Evolutionary conservation across 2,797 vertebrate genomes (phyloP), one percentile per base, ranked within the genome.

Genomic region (Muscicapa comitata): DNA sequence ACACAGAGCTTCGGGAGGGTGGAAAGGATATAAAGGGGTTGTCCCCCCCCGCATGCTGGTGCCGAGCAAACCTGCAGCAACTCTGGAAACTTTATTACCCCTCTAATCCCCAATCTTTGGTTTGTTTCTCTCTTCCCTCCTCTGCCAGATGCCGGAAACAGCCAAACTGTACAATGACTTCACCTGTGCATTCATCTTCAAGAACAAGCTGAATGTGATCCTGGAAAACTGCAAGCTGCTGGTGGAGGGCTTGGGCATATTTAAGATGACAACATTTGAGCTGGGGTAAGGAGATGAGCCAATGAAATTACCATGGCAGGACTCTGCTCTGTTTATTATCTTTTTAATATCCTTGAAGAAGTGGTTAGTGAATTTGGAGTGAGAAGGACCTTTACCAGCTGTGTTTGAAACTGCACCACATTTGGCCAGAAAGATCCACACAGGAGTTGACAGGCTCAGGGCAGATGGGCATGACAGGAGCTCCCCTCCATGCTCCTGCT

Each of bases 181-280:
- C 48, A 9, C 8, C 26, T 97, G 97, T 66, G 94, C 90, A 21
- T 97, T 98, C 83, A 87, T 87, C 74, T 98, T 98, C 95, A 97
- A 96, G 84, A 98, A 98, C 65, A 93, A 91, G 24, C 86, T 98
- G 75, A 91, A 95, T 2, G 23, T 97, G 50, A 50, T 86, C 15
- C 45, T 98, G 90, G 92, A 97, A 29, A 94, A 95, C 43, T 92
- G 96, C 95, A 97, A 95, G 79, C 86, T 98, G 35, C 48, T 95
- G 16, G 95, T 98, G 77, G 98, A 98, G 63, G 97, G 98, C 81
- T 78, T 98, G 80, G 97, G 96, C 72, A 47, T 98, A 23, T 93
- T 96, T 86, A 87, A 86, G 19, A 59, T 94, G 89, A 54, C 98
- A 51, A 87, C 40, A 1, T 95, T 97, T 76, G 90, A 97, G 7